Evolutionary conservation across 2,113 vertebrate species (phyloP), one percentile per base, ranked within the genome.

Genomic region (Eurystomus gularis): DNA sequence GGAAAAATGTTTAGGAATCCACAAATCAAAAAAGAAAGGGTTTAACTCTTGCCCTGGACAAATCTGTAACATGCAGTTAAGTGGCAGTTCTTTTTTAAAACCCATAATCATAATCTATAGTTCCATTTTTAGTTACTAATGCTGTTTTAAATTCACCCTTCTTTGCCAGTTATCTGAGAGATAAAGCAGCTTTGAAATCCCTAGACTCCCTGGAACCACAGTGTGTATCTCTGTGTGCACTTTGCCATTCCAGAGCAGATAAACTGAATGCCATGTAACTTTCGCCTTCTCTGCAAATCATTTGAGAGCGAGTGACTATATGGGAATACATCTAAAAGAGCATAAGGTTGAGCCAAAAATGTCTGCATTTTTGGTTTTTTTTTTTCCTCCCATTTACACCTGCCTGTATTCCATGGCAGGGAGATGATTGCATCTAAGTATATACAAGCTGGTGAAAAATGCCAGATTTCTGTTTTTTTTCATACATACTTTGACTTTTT

Each of bases 131-230:
- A 94, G 91, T 82, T 85, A 86, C 66, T 17, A 4, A 35, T 0
- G 28, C 78, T 71, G 64, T 65, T 97, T 94, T 87, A 35, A 31
- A 69, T 84, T 88, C 48, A 4, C 64, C 54, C 51, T 82, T 76
- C 71, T 71, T 69, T 85, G 66, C 84, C 94, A 94, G 71, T 94
- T 95, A 97, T 97, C 90, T 92, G 60, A 75, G 70, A 97, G 96
- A 97, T 97, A 96, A 96, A 93, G 81, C 61, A 93, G 91, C 91
- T 96, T 94, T 94, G 90, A 94, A 98, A 97, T 93, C 91, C 87
- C 77, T 93, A 82, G 93, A 94, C 94, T 95, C 81, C 66, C 66
- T 86, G 87, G 91, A 97, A 97, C 91, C 88, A 75, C 28, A 28
- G 48, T 79, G 83, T 88, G 29, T 95, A 92, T 94, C 82, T 69